A percentile compares a stretch with the other conserved stretches of the same genome.
These are phyloP conservation scores for Perodicticus potto DNA, from an alignment of 2,797 vertebrate genomes.

Conservation along the genomic window DNA sequence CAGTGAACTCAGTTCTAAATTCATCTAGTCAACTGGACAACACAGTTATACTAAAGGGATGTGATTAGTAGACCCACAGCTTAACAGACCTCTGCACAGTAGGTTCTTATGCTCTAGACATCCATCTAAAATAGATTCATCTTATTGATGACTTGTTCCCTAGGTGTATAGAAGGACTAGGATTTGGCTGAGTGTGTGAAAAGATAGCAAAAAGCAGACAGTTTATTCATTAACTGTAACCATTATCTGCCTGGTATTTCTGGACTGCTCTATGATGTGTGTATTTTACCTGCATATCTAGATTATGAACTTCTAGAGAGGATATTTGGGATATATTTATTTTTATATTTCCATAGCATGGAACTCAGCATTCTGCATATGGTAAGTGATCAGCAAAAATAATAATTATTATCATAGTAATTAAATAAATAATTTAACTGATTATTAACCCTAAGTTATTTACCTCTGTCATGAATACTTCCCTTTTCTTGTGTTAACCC, in stretches of 20 bases:
- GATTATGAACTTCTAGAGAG: neutral
- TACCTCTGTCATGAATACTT: neutral
- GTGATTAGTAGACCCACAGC: neutral
- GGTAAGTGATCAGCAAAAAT: neutral
- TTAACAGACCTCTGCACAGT: neutral
- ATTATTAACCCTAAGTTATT: neutral
- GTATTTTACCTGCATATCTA: neutral
- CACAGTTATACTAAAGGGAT: neutral
- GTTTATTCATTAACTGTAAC: neutral
- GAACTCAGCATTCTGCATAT: neutral
- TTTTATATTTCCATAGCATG: neutral
- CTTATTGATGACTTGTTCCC: neutral
- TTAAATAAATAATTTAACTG: too few species aligned
- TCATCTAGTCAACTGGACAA: neutral
- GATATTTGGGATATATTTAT: neutral
- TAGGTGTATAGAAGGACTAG: neutral
- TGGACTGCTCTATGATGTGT: neutral
- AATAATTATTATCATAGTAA: neutral
- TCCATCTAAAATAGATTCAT: neutral
- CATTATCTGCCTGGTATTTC: neutral
- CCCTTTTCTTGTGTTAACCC: neutral
- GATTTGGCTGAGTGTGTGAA: neutral
- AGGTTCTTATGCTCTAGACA: neutral
- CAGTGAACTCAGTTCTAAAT: neutral
- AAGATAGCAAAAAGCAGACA: neutral